Evolutionary conservation across 2,888 invertebrate genomes (phyloP).

Genomic region (Pecten maximus): DNA sequence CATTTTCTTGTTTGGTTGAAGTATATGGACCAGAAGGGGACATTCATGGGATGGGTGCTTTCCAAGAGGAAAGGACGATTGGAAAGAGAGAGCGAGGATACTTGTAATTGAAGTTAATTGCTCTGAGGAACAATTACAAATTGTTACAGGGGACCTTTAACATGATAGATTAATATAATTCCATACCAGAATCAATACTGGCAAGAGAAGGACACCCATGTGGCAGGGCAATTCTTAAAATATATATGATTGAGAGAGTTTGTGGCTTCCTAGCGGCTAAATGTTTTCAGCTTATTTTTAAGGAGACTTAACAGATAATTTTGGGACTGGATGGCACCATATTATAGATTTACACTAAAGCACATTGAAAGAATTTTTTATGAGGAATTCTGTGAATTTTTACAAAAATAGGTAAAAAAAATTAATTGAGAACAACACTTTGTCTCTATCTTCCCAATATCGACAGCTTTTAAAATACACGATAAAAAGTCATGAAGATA

Average conservation of each 20-base stretch:
- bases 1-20: background rate
- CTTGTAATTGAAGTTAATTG: background rate
- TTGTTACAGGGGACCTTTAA: background rate
- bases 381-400: background rate
- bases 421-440: background rate
- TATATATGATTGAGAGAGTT: too few species aligned
- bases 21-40: background rate
- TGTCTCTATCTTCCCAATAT: background rate
- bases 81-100: background rate
- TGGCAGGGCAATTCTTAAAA: background rate
- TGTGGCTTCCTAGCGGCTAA: too few species aligned
- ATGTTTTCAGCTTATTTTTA: too few species aligned
- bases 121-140: background rate
- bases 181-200: background rate
- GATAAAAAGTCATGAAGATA: background rate
- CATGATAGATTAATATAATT: background rate
- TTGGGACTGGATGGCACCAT: background rate
- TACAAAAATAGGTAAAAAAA: background rate
- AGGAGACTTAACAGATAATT: background rate
- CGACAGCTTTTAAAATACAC: background rate
- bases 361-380: background rate
- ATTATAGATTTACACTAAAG: background rate
- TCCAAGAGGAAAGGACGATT: background rate
- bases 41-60: background rate
- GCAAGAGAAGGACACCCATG: background rate